Evolutionary conservation across 1,140 invertebrate genomes (phyloP).

Genomic region (Drosophila melanica): DNA sequence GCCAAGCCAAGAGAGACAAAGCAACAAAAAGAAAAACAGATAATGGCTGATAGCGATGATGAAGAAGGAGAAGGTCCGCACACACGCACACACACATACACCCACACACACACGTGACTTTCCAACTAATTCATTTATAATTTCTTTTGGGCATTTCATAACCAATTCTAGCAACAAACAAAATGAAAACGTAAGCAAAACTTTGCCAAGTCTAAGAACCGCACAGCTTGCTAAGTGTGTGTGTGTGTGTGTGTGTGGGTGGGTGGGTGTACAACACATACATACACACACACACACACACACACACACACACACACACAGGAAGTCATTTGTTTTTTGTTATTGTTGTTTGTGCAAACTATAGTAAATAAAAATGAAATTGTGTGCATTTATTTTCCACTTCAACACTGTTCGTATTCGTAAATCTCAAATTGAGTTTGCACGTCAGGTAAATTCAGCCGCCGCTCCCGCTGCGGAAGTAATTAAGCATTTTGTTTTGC

Average conservation of each 20-base stretch:
- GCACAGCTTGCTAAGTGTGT: slow-evolving; percentile 20
- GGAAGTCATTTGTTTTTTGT: slow-evolving; percentile 73
- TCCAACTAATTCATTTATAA: slow-evolving; percentile 70
- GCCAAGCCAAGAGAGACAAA: slow-evolving; percentile 4
- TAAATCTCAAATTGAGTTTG: slow-evolving; percentile 54
- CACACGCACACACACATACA: slow-evolving; percentile 3
- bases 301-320: slow-evolving; percentile 30
- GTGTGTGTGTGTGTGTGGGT: slow-evolving; percentile 8
- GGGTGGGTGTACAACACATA: background rate
- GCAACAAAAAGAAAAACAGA: background rate
- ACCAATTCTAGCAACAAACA: slow-evolving; percentile 56
- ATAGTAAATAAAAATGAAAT: slow-evolving; percentile 52
- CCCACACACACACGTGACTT: slow-evolving; percentile 49
- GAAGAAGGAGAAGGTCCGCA: background rate
- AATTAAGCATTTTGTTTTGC: slow-evolving; percentile 71
- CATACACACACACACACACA: slow-evolving; percentile 21
- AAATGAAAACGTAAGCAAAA: slow-evolving; percentile 63
- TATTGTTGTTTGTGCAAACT: slow-evolving; percentile 44
- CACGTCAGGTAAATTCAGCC: slow-evolving; percentile 50
- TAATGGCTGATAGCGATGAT: background rate
- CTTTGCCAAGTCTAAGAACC: slow-evolving; percentile 38
- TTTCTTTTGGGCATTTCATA: slow-evolving; percentile 67
- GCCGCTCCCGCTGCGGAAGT: slow-evolving; percentile 41
- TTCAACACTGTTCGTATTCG: slow-evolving; percentile 7
- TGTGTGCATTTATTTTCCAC: slow-evolving; percentile 47